These are phyloP conservation scores for Remorina albescens DNA, from an alignment of 2,797 vertebrate species.

Conservation along the genomic window DNA sequence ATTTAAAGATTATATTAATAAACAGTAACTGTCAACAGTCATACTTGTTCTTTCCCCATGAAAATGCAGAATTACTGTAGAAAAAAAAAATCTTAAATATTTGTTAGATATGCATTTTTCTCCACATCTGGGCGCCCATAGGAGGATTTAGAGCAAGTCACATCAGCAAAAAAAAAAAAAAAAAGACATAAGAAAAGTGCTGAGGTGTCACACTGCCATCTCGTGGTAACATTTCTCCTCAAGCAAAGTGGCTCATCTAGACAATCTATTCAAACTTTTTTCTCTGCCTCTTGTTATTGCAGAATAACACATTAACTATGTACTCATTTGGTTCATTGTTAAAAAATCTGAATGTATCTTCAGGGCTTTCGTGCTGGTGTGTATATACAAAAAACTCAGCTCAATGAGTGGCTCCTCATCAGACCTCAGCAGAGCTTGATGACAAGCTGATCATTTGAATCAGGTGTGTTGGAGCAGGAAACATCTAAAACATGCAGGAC, in stretches of 20 bases:
- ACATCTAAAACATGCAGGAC: too few relatives aligned
- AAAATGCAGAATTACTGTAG: too few relatives aligned
- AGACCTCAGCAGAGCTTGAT: too few relatives aligned
- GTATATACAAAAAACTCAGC: too few relatives aligned
- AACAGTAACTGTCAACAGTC: not conserved
- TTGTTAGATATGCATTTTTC: too few relatives aligned
- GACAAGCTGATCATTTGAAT: too few relatives aligned
- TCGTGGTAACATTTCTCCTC: conserved; percentile 46
- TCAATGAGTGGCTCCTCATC: too few relatives aligned
- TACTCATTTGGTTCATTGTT: not conserved
- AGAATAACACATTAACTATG: not conserved
- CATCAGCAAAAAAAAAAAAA: too few relatives aligned
- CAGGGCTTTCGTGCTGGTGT: not conserved
- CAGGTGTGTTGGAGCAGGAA: too few relatives aligned
- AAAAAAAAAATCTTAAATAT: too few relatives aligned
- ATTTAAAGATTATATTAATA: not conserved
- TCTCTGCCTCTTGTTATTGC: not conserved
- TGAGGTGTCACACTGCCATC: conserved; percentile 53
- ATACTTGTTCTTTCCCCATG: not conserved
- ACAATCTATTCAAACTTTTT: not conserved
- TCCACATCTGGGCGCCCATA: not conserved
- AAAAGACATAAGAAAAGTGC: not conserved
- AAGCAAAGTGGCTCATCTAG: too few relatives aligned
- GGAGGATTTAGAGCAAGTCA: not conserved
- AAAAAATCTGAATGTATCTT: not conserved